phyloP scores from a whole-genome alignment of 2,113 vertebrate genomes.

The Pongo abelii region DNA sequence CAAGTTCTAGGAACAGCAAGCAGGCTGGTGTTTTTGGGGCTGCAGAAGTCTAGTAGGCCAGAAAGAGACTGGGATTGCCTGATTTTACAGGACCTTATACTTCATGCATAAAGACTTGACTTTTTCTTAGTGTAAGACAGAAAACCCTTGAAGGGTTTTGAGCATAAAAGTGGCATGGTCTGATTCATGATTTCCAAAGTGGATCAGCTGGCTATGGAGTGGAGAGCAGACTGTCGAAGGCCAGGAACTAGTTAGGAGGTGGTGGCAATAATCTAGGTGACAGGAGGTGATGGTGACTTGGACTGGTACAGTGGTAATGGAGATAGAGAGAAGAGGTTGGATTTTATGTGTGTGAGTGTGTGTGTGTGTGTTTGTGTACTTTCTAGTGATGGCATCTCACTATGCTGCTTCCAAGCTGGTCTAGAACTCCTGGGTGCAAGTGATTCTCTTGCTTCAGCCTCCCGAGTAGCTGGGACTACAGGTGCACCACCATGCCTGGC shows the following conservation, averaged over 20 bases:
- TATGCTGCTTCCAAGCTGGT: too few species aligned
- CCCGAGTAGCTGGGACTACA: too few species aligned
- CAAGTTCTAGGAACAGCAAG: not conserved
- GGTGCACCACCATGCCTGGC: too few species aligned
- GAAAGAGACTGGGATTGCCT: not conserved
- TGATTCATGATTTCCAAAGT: not conserved
- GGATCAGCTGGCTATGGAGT: not conserved
- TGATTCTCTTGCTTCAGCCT: too few species aligned
- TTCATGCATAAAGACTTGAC: not conserved
- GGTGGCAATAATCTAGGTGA: too few species aligned
- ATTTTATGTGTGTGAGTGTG: too few species aligned
- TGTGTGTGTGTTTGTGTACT: too few species aligned
- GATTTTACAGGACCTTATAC: not conserved
- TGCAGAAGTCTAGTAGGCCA: too few species aligned
- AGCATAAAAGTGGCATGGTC: not conserved
- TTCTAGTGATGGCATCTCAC: too few species aligned
- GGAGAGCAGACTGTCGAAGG: not conserved
- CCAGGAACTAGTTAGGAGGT: not conserved
- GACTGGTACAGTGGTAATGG: not conserved
- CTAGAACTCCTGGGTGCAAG: too few species aligned
- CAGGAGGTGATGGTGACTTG: not conserved
- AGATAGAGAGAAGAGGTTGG: not conserved
- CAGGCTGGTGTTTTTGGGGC: not conserved
- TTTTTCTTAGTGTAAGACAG: not conserved
- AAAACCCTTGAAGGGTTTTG: not conserved